These are phyloP conservation scores for Aelia acuminata DNA, from an alignment of 2,888 invertebrate genomes.

Conservation along the genomic window DNA sequence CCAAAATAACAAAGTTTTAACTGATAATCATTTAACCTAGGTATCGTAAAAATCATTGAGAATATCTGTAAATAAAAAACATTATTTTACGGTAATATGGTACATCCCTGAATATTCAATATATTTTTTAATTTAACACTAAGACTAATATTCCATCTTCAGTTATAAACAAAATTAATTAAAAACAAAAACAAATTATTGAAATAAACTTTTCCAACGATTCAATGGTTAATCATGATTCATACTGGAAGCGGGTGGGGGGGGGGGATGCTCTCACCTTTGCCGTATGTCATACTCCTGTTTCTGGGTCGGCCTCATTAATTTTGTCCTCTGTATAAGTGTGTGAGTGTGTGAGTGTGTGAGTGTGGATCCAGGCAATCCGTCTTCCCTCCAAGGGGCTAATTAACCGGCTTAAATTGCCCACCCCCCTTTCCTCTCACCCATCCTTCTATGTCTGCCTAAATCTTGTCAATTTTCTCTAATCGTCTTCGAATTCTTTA, in stretches of 20 bases:
- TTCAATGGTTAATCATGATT: neutral
- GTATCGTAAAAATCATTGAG: too few relatives aligned
- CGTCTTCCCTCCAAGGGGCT: constrained; percentile 2
- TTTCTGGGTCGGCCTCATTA: constrained; percentile 32
- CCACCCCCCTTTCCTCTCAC: neutral
- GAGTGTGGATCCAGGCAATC: neutral
- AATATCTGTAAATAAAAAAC: too few relatives aligned
- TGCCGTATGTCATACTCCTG: constrained; percentile 13
- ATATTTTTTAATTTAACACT: too few relatives aligned
- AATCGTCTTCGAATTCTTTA: neutral
- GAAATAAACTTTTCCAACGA: too few relatives aligned
- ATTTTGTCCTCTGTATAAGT: neutral
- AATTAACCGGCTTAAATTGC: constrained; percentile 18
- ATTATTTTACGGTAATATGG: too few relatives aligned
- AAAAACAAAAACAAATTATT: too few relatives aligned
- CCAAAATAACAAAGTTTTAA: too few relatives aligned
- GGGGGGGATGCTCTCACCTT: neutral
- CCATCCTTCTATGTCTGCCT: neutral
- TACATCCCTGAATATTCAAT: too few relatives aligned
- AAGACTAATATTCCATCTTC: too few relatives aligned
- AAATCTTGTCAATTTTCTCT: neutral
- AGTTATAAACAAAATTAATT: too few relatives aligned
- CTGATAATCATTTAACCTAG: too few relatives aligned
- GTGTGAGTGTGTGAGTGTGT: neutral
- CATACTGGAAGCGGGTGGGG: neutral